Evolutionary conservation across 2,797 vertebrate species (phyloP).

Genomic region (Sitta carolinensis): DNA sequence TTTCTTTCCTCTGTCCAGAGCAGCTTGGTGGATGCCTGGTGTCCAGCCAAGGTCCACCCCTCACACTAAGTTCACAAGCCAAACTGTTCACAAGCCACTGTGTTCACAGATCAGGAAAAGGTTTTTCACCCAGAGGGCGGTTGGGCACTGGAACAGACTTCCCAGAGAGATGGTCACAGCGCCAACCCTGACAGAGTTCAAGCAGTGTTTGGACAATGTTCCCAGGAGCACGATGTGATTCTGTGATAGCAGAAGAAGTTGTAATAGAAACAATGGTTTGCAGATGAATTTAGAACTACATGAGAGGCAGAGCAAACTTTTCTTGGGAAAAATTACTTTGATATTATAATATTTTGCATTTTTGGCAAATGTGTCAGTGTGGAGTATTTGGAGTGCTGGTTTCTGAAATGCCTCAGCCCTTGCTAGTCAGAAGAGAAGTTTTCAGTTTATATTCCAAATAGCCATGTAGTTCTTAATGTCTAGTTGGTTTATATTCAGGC

Average conservation of each 20-base stretch:
- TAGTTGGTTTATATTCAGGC: neutral
- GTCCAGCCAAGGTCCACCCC: neutral
- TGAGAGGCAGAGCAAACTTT: neutral
- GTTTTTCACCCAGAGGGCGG: neutral
- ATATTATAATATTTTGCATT: neutral
- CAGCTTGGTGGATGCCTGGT: fast-evolving
- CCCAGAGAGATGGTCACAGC: neutral
- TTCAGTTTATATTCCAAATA: neutral
- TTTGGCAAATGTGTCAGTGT: neutral
- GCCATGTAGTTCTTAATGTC: neutral
- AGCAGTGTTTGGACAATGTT: neutral
- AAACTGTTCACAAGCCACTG: neutral
- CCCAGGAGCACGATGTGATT: neutral
- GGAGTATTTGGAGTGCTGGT: neutral
- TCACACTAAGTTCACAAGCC: neutral
- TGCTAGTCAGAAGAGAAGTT: neutral
- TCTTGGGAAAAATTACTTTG: neutral
- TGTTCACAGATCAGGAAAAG: neutral
- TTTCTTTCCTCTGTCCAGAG: neutral
- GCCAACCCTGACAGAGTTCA: neutral
- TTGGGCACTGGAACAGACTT: neutral
- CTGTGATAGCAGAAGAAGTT: neutral
- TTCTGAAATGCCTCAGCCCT: neutral
- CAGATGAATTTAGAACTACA: neutral
- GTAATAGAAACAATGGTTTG: neutral